A percentile compares a stretch with the other conserved stretches of the same genome.
phyloP scores from a whole-genome alignment of 1,140 invertebrate genomes.

The Antheraea pernyi region DNA sequence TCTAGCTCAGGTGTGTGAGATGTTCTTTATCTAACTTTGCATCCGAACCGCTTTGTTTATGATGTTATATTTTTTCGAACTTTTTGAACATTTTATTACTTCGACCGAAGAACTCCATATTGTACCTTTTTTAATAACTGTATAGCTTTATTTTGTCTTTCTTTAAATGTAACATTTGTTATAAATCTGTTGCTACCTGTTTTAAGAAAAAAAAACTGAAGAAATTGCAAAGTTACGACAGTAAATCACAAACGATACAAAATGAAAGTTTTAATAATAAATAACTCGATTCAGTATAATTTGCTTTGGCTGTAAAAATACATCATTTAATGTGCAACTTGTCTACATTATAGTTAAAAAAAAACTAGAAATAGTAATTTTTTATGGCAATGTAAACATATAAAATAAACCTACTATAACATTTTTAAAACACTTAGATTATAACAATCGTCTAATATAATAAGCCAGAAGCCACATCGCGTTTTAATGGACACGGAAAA shows the following conservation, averaged over 20 bases:
- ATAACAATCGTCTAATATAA: conserved; percentile 26
- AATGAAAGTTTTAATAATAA: neutral
- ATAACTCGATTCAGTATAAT: neutral
- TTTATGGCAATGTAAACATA: too few relatives aligned
- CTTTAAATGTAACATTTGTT: neutral
- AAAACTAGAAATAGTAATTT: too few relatives aligned
- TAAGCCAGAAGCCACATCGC: conserved; percentile 55
- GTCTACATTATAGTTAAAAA: too few relatives aligned
- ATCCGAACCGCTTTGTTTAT: conserved; percentile 77
- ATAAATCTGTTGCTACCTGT: neutral
- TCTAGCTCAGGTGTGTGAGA: conserved; percentile 78
- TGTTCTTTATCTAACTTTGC: conserved; percentile 79
- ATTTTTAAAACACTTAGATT: neutral
- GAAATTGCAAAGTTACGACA: conserved; percentile 48
- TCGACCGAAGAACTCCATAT: conserved; percentile 60
- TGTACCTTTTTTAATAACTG: conserved; percentile 44
- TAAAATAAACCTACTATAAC: neutral
- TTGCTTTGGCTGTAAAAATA: neutral
- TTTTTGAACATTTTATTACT: conserved; percentile 78
- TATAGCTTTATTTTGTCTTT: neutral
- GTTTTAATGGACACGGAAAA: conserved; percentile 73
- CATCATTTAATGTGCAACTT: neutral
- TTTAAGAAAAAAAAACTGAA: neutral
- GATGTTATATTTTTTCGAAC: conserved; percentile 74
- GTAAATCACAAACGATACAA: conserved; percentile 18